These are phyloP conservation scores for Aphodius sticticus DNA, from an alignment of 2,888 invertebrate species.

Conservation along the genomic window DNA sequence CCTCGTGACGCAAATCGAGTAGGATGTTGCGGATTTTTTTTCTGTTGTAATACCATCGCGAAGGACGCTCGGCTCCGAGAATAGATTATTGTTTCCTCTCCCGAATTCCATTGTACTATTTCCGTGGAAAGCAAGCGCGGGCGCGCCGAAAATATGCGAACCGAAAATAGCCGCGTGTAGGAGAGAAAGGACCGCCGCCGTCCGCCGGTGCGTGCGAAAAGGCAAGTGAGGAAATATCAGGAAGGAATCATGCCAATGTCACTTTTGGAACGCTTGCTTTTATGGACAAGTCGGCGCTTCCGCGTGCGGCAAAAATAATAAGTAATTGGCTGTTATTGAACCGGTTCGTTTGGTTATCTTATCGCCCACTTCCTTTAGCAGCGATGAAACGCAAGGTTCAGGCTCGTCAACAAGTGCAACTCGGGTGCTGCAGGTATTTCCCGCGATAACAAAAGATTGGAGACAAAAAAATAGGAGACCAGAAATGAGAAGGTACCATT, in stretches of 20 bases:
- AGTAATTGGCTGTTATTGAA: neutral
- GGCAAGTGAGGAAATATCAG: slow-evolving; percentile 46
- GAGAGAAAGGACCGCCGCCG: neutral
- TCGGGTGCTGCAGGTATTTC: neutral
- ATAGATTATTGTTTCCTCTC: slow-evolving; percentile 38
- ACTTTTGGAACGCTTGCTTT: slow-evolving; percentile 30
- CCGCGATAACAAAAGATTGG: neutral
- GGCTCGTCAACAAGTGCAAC: neutral
- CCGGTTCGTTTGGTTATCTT: slow-evolving; percentile 8
- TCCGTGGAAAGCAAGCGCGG: slow-evolving; percentile 29
- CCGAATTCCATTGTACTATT: slow-evolving; percentile 36
- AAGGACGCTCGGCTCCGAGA: slow-evolving; percentile 24
- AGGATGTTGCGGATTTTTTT: slow-evolving; percentile 1
- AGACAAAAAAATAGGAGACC: neutral
- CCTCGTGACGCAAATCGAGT: neutral
- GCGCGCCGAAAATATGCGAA: slow-evolving; percentile 11
- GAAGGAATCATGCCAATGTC: slow-evolving; percentile 57
- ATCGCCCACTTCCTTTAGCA: neutral
- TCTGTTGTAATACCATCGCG: neutral
- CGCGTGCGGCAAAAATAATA: slow-evolving; percentile 29
- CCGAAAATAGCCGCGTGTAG: neutral
- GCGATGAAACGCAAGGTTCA: neutral
- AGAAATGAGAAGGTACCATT: slow-evolving; percentile 13
- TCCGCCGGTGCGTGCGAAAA: slow-evolving; percentile 15
- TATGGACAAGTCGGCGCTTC: slow-evolving; percentile 30